Conservation (phyloP, 2,888 invertebrate species). For the Prenolepis imparis region DNA sequence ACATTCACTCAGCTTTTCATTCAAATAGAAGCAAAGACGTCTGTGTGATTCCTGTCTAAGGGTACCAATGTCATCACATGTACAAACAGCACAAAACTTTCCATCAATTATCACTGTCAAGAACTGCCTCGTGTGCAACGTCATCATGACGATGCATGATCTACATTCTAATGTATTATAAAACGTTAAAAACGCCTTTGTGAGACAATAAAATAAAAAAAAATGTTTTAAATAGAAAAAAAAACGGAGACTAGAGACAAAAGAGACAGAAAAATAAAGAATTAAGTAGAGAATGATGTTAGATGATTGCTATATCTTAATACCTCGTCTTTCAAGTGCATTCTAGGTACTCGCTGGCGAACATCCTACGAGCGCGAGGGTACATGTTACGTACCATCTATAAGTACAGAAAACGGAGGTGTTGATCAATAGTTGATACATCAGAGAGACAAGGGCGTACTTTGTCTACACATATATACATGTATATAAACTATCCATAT, state of each 20-base stretch:
- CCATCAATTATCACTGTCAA: conserved; percentile 13
- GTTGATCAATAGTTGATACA: conserved; percentile 84
- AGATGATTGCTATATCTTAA: conserved; percentile 83
- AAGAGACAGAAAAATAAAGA: conserved; percentile 56
- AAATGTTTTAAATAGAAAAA: conserved; percentile 48
- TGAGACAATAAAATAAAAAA: conserved; percentile 39
- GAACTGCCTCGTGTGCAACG: conserved; percentile 27
- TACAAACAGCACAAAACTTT: conserved; percentile 67
- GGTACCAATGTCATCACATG: conserved; percentile 64
- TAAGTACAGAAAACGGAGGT: conserved; percentile 86
- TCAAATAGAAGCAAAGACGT: neutral
- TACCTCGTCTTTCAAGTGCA: conserved; percentile 86
- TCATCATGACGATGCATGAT: conserved; percentile 63
- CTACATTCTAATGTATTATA: conserved; percentile 68
- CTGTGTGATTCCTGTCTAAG: conserved; percentile 30
- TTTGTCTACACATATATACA: conserved; percentile 77
- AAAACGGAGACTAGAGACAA: conserved; percentile 31
- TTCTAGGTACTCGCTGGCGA: conserved; percentile 86
- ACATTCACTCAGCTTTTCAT: conserved; percentile 10
- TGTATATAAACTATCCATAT: conserved; percentile 41
- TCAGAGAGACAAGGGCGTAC: conserved; percentile 78
- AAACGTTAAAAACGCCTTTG: conserved; percentile 49
- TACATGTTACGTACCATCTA: conserved; percentile 86
- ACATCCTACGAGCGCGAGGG: conserved; percentile 85
- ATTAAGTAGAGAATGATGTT: conserved; percentile 80